Percentiles rank a stretch among this genome's conserved stretches.
phyloP scores from a whole-genome alignment of 2,797 vertebrate genomes.

The Gymnoscopelus microlampas region DNA sequence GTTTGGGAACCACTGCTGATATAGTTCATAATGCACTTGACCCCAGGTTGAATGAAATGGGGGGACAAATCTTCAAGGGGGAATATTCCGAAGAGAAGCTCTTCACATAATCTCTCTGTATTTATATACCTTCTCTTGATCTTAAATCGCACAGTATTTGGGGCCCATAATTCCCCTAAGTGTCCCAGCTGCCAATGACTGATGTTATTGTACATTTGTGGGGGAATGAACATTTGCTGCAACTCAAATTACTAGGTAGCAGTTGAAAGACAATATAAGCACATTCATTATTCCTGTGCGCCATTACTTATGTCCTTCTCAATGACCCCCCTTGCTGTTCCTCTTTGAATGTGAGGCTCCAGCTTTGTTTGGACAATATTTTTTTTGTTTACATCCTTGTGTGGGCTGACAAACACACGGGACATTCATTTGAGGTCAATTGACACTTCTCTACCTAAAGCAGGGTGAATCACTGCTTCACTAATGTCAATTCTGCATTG shows the following conservation, averaged over 20 bases:
- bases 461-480: not conserved
- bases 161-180: not conserved
- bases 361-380: constrained; percentile 24
- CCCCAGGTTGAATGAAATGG: no score
- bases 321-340: constrained; percentile 4
- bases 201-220: constrained; percentile 24
- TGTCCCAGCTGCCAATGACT: constrained; percentile 16
- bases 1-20: no score
- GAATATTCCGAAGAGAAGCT: no score
- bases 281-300: constrained; percentile 35
- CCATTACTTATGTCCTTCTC: constrained; percentile 17
- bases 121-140: no score
- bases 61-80: no score
- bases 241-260: constrained; percentile 34
- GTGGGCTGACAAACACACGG: constrained; percentile 7
- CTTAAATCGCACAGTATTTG: not conserved
- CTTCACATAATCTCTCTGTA: no score
- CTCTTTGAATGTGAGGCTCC: constrained; percentile 11
- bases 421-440: constrained; percentile 5
- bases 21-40: no score
- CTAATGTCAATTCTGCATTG: not conserved
- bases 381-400: constrained; percentile 15
- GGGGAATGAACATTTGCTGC: constrained; percentile 35
- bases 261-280: constrained; percentile 25
- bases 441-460: not conserved